Evolutionary conservation across 1,140 invertebrate species (phyloP), one percentile per base, ranked within the genome.

Genomic region (Sycobia sp.): DNA sequence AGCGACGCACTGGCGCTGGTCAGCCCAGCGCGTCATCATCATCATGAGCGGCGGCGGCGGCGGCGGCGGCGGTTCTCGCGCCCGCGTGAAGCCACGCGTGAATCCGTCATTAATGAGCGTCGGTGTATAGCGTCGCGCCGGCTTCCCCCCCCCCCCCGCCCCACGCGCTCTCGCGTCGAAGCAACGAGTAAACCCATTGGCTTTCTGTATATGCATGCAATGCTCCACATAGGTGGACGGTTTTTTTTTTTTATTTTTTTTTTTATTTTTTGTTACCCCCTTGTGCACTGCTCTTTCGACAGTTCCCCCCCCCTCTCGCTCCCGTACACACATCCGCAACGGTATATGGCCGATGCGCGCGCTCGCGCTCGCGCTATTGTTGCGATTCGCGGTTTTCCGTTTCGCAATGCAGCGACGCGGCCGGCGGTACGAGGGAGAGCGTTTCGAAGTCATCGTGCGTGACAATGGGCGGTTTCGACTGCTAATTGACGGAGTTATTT

Each of bases 91-190:
- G 69, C 76, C 75, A 77, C 73, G 76, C 78, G 72, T 79, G 73
- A 74, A 77, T 80, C 77, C 77, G 74, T 78, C 74, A 78, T 80
- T 78, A 78, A 78, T 77, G 75, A 71, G 62, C 59, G 23, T 22
- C 22, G 50, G 39, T 53, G 41, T 13, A 66, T 44, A 14, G 3
- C 7, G 38, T 39, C 7, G 38, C 38, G 38, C 7, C n/a, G 14
- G 43, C 20, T 4, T 4, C 29, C 11, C 29, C 29, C 5, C 4
- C 29, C 5, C 4, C 11, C 4, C 4, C 29, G 29, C 29, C 4
- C 2, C 38, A 14, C 38, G 38, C 29, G 29, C 5, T n/a, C 29
- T 4, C 29, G 29, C 29, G 29, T 32, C 4, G 11, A 32, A 32
- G 29, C 29, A 11, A 11, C 29, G 41, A 43, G n/a, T n/a, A n/a